phyloP scores from a whole-genome alignment of 2,888 invertebrate genomes.

The Drosophila ustulata region DNA sequence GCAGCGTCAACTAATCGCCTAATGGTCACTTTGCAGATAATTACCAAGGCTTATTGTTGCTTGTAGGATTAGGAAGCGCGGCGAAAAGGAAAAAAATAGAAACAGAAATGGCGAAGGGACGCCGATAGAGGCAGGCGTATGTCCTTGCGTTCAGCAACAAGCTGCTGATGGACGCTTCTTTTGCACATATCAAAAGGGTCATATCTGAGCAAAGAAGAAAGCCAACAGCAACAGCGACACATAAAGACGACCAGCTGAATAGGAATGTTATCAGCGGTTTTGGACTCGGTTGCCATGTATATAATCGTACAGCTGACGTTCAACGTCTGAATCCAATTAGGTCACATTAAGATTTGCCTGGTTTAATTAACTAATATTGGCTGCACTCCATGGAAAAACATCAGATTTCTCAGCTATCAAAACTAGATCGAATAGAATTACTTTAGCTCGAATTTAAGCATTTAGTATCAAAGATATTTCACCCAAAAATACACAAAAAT shows the following conservation, averaged over 20 bases:
- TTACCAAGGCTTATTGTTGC: constrained; percentile 82
- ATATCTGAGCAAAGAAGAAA: constrained; percentile 35
- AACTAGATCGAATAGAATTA: not conserved
- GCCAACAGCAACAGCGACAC: constrained; percentile 16
- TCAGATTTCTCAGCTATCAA: not conserved
- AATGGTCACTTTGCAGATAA: constrained; percentile 84
- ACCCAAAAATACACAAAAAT: not conserved
- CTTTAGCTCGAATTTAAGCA: not conserved
- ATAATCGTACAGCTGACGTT: constrained; percentile 28
- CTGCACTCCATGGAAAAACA: constrained; percentile 12
- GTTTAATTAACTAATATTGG: constrained; percentile 76
- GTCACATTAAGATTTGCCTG: constrained; percentile 73
- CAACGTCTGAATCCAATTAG: constrained; percentile 64
- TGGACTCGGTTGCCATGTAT: constrained; percentile 11
- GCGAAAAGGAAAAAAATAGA: constrained; percentile 51
- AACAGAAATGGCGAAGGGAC: constrained; percentile 14
- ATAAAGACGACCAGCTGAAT: constrained; percentile 42
- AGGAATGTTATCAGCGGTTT: constrained; percentile 33
- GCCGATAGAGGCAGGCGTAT: constrained; percentile 12
- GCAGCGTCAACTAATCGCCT: constrained; percentile 78
- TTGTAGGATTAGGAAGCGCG: constrained; percentile 70
- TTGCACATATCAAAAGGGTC: constrained; percentile 68
- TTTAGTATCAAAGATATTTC: not conserved
- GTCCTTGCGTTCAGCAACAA: constrained; percentile 62
- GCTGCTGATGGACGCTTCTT: constrained; percentile 43